These are phyloP conservation scores for Neoarius graeffei DNA, from an alignment of 2,113 vertebrate genomes.

Conservation along the genomic window DNA sequence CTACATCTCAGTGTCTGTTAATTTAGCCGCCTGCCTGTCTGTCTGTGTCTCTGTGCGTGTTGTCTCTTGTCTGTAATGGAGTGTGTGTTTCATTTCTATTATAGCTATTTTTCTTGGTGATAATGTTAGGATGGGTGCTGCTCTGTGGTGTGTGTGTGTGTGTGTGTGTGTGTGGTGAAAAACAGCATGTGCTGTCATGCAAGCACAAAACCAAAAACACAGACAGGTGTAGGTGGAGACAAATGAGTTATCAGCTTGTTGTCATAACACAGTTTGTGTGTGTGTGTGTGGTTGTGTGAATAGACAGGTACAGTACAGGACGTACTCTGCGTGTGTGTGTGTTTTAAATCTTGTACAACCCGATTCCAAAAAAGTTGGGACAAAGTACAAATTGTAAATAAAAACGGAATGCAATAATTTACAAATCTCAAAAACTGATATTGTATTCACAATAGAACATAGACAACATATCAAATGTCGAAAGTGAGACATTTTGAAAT, in stretches of 20 bases:
- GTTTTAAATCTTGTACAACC: neutral
- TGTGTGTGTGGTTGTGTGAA: neutral
- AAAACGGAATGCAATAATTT: too few relatives aligned
- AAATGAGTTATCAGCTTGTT: constrained; percentile 15
- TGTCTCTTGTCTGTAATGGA: neutral
- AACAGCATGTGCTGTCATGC: neutral
- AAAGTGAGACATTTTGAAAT: too few relatives aligned
- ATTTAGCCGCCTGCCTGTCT: neutral
- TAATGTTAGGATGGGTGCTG: neutral
- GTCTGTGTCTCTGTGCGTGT: neutral
- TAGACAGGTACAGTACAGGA: neutral
- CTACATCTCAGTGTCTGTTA: neutral
- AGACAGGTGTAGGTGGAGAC: constrained; percentile 20
- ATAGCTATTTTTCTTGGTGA: constrained; percentile 4
- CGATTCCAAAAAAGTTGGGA: too few relatives aligned
- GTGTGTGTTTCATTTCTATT: constrained; percentile 4
- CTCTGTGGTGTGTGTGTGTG: neutral
- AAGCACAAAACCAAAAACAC: constrained; percentile 14
- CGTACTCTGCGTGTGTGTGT: constrained; percentile 1
- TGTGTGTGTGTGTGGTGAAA: neutral
- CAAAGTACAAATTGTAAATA: too few relatives aligned
- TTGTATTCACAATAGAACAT: too few relatives aligned
- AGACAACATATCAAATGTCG: too few relatives aligned
- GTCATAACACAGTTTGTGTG: constrained; percentile 15
- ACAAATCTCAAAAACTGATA: too few relatives aligned